Conservation (phyloP, 2,888 invertebrate genomes). For the Diarsia brunnea region DNA sequence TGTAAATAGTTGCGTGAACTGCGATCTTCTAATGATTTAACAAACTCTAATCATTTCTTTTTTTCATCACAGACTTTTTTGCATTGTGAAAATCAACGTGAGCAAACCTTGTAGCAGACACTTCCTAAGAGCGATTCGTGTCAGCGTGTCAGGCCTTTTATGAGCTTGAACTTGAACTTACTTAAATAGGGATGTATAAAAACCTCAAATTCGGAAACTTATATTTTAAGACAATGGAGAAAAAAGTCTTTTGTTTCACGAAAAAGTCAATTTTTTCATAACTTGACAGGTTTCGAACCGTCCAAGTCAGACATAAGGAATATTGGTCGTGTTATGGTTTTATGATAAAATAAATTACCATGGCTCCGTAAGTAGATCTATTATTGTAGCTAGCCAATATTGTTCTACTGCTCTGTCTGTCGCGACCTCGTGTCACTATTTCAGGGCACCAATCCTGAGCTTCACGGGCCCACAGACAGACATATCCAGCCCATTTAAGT, state of each 20-base stretch:
- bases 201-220: slow-evolving; percentile 3
- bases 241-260: neutral
- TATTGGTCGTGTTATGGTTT: neutral
- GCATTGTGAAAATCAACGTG: too few species aligned
- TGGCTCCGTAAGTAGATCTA: neutral
- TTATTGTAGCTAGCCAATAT: too few species aligned
- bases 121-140: neutral
- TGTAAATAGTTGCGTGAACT: too few species aligned
- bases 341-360: neutral
- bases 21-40: too few species aligned
- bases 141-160: neutral
- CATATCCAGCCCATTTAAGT: too few species aligned
- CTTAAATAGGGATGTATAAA: neutral
- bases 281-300: neutral
- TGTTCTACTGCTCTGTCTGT: too few species aligned
- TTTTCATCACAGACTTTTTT: too few species aligned
- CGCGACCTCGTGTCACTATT: too few species aligned
- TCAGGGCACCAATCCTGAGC: too few species aligned
- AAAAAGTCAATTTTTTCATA: neutral
- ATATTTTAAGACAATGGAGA: neutral
- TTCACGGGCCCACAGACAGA: too few species aligned
- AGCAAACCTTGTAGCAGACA: neutral
- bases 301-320: neutral
- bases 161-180: neutral
- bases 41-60: too few species aligned